Base-by-base conservation (phyloP, 2,888 invertebrate genomes). In the Lumbricus terrestris region DNA sequence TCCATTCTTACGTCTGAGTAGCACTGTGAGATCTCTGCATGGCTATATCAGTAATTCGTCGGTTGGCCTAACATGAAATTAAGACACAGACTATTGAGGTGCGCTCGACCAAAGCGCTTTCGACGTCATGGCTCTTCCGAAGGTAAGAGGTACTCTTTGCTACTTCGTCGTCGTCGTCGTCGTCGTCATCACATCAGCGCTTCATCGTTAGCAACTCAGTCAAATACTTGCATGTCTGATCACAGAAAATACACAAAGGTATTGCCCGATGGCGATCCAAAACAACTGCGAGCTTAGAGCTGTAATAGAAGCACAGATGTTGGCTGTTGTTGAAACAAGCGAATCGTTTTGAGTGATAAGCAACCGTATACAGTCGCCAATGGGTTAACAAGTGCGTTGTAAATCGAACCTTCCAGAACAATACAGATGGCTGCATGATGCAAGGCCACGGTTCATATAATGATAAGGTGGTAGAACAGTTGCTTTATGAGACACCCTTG, bases 41-140 rank as follows among this genome's bases (percentile, higher is more conserved):
- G 69, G 69, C 69, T 69, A 69, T 69, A 69, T 69, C 69, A 69
- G 69, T 69, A 69, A 69, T 69, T 69, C 69, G 69, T n/a, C n/a
- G 18, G 69, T 11, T 69, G 69, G 69, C 69, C 69, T n/a, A 69
- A 69, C 6, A 69, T 69, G 69, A 69, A 69, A 69, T n/a, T 69
- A 69, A 69, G 69, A 69, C 69, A 29, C 69, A 29, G 69, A 69
- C 29, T 29, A n/a, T n/a, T 29, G 69, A 69, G 69, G 5, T 69
- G 69, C 69, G 69, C 69, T n/a, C 69, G 69, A n/a, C 69, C n/a
- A 6, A 69, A 13, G 69, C 69, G 69, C 69, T 69, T n/a, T 69
- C 69, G n/a, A n/a, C n/a, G 69, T 69, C 69, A 69, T 69, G 69
- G 69, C 69, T 69, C n/a, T 69, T 29, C 69, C 69, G 69, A 69